Base-by-base conservation (phyloP, 1,140 invertebrate species). In the Drosophila athabasca region DNA sequence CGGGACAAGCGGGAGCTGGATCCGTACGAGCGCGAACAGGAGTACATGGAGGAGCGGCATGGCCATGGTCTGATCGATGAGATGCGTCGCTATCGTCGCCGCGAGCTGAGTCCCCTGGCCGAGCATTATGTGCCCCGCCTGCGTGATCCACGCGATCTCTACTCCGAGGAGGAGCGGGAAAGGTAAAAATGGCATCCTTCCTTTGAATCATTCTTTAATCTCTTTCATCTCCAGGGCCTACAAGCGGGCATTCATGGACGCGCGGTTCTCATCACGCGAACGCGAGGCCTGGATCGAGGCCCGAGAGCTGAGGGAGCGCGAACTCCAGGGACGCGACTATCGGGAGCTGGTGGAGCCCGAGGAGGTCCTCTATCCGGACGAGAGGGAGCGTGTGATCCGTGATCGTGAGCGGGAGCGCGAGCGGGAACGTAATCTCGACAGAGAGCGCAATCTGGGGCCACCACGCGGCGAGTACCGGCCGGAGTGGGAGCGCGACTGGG, bases 401-500 rank as follows among this genome's bases (percentile, higher is more conserved):
- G 73, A 76, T 45, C 22, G 72, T n/a, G 73, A 76, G 15, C 44
- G 65, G 0, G 76, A 77, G 13, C 62, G 59, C n/a, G 88, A 90
- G 22, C 70, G 90, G 9, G 83, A 90, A 6, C 60, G 62, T 2
- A 82, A 90, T 1, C 59, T 80, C 3, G 82, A 80, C 22, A 51
- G 87, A n/a, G 85, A 90, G 6, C 69, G 81, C 5, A 60, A 81
- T 39, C 45, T 73, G 2, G 71, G 73, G 22, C 54, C 81, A 1
- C 78, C 81, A 0, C 78, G 82, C 3, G 82, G 78, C 3, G 81
- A 82, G 17, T 87, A 82, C 39, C 79, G 89, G 2, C 76, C 68
- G 4, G 89, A 90, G 6, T 91, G 90, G 90, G 87, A 90, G 3
- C 75, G 66, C n/a, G 90, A 90, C 11, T 90, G 90, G 79, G 84